These are phyloP conservation scores for Platalea minor DNA, from an alignment of 2,797 vertebrate genomes.

Conservation along the genomic window DNA sequence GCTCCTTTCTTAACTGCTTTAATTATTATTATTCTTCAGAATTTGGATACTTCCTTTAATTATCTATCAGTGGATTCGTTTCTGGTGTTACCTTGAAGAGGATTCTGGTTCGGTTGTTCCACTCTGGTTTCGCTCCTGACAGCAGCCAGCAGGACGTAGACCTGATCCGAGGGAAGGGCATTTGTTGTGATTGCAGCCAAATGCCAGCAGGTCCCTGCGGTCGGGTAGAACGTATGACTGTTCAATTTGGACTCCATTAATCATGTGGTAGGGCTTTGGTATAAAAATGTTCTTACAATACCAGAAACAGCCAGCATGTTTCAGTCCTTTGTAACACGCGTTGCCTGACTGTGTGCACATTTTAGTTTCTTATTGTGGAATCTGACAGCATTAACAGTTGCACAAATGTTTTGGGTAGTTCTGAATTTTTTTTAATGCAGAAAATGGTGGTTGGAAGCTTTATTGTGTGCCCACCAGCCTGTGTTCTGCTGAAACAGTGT, in stretches of 20 bases:
- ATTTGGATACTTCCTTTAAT: neutral
- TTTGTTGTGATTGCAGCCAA: neutral
- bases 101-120: neutral
- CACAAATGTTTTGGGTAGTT: neutral
- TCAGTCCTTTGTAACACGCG: neutral
- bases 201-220: neutral
- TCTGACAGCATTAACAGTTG: neutral
- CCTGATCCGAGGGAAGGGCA: neutral
- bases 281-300: neutral
- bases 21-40: neutral
- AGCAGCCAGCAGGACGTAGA: neutral
- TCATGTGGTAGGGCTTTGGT: neutral
- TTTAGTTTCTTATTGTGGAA: neutral
- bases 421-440: neutral
- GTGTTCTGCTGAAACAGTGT: neutral
- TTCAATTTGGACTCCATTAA: neutral
- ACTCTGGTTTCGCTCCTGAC: neutral
- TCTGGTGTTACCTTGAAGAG: neutral
- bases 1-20: neutral
- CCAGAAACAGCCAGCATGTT: accelerated
- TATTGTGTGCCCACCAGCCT: neutral
- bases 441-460: neutral
- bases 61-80: neutral
- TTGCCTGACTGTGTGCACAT: neutral
- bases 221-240: neutral